Evolutionary conservation across 2,888 invertebrate species (phyloP).

Genomic region (Heteropelma amictum): DNA sequence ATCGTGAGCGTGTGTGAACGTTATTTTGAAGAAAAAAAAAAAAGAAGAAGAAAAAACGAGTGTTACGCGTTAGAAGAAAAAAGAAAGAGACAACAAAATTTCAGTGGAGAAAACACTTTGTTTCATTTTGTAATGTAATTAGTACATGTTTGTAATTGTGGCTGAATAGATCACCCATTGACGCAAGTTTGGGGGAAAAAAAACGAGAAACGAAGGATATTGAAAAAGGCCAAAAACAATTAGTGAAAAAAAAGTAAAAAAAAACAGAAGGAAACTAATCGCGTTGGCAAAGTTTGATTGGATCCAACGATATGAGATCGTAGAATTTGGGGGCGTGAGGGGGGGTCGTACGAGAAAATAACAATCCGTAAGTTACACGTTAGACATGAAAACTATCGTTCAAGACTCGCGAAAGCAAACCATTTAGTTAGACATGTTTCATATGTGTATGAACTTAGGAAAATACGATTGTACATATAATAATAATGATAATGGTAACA

Average conservation of each 20-base stretch:
- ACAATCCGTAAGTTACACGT: conserved; percentile 17
- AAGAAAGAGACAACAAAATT: conserved; percentile 42
- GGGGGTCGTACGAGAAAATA: background rate
- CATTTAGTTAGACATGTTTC: conserved; percentile 66
- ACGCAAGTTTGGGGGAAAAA: conserved; percentile 1
- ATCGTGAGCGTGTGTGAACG: conserved; percentile 60
- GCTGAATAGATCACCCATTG: conserved; percentile 22
- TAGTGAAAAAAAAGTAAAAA: background rate
- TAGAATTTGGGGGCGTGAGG: conserved; percentile 18
- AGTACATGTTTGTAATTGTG: conserved; percentile 57
- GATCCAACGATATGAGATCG: conserved; percentile 13
- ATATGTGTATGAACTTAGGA: conserved; percentile 59
- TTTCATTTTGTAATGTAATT: conserved; percentile 60
- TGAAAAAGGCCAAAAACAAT: background rate
- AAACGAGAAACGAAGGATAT: background rate
- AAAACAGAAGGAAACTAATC: background rate
- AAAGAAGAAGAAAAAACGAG: too few species aligned
- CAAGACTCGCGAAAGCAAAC: conserved; percentile 50
- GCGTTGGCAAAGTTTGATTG: conserved; percentile 18
- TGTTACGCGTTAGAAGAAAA: conserved; percentile 49
- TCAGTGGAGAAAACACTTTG: conserved; percentile 62
- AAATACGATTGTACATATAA: conserved; percentile 55
- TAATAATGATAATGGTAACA: conserved; percentile 10
- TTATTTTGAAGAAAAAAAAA: conserved; percentile 66
- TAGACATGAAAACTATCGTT: conserved; percentile 38